Base-by-base conservation (phyloP, 2,888 invertebrate species). In the Dysmachus trigonus region DNA sequence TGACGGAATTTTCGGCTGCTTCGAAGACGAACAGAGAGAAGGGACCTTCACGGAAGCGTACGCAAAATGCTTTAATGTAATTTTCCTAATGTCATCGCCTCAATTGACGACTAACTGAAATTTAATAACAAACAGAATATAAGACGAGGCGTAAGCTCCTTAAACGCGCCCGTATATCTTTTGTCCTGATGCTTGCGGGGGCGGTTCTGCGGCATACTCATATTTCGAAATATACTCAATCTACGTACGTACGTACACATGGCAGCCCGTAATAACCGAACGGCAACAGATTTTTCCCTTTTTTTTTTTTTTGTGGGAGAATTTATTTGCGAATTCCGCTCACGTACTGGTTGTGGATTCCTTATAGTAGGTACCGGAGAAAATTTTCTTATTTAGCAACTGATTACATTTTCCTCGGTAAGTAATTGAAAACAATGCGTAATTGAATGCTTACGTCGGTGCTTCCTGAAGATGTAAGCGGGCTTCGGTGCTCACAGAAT, bases 361-460 rank as follows among this genome's bases (percentile, higher is more conserved):
- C 71, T 53, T 85, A 79, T 35, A 85, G 79, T n/a, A n/a, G n/a
- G n/a, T 72, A 51, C 72, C 72, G 51, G 47, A 35, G 72, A 84
- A n/a, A 85, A 85, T 85, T 86, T 86, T 85, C 79, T 85, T 77
- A 77, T 85, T 86, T 85, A 79, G 85, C 85, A 77, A 86, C 86
- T 86, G 86, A 86, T 86, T 87, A 87, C 87, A 82, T 82, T 82
- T 82, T 85, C 62, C 85, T 82, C 72, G 51, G 74, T 74, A 81
- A 82, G 79, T 87, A 87, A 87, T 87, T 87, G 87, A 87, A 87
- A 87, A 87, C 87, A 87, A 87, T 87, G 87, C 85, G 85, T 87
- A 87, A 87, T 87, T 87, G 87, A 87, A 87, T 87, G 87, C 85
- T 79, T 87, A 86, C 53, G 72, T 82, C 81, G 82, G 81, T 85